A percentile compares a stretch with the other conserved stretches of the same genome.
phyloP scores from a whole-genome alignment of 2,888 invertebrate genomes.

The Erebia aethiops region DNA sequence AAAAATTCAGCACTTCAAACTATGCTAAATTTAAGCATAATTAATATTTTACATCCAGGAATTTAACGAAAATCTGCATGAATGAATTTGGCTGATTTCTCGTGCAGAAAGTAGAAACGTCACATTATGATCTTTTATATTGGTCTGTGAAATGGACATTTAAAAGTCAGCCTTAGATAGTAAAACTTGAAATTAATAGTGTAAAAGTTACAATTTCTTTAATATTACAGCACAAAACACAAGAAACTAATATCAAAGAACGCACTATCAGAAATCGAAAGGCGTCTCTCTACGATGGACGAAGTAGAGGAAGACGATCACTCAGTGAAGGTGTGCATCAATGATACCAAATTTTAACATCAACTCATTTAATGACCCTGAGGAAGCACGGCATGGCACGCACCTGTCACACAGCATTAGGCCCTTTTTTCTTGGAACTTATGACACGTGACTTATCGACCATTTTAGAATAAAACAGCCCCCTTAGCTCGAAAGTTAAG shows the following conservation, averaged over 20 bases:
- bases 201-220: no score
- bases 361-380: conserved; percentile 45
- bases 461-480: no score
- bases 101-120: no score
- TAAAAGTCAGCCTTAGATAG: no score
- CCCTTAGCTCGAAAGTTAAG: no score
- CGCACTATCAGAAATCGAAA: conserved; percentile 83
- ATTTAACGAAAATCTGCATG: no score
- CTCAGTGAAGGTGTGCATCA: conserved; percentile 75
- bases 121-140: no score
- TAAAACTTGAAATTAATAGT: no score
- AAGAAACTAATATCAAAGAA: conserved; percentile 88
- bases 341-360: conserved; percentile 77
- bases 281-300: conserved; percentile 92
- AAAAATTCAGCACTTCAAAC: background rate
- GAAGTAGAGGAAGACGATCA: conserved; percentile 93
- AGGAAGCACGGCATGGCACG: conserved; percentile 55
- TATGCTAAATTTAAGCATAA: background rate
- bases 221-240: conserved; percentile 79
- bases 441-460: background rate
- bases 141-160: no score
- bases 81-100: no score
- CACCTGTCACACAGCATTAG: conserved; percentile 49
- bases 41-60: background rate
- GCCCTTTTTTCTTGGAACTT: conserved; percentile 30